Conservation (phyloP, 2,113 vertebrate species). For the Centrocercus urophasianus region DNA sequence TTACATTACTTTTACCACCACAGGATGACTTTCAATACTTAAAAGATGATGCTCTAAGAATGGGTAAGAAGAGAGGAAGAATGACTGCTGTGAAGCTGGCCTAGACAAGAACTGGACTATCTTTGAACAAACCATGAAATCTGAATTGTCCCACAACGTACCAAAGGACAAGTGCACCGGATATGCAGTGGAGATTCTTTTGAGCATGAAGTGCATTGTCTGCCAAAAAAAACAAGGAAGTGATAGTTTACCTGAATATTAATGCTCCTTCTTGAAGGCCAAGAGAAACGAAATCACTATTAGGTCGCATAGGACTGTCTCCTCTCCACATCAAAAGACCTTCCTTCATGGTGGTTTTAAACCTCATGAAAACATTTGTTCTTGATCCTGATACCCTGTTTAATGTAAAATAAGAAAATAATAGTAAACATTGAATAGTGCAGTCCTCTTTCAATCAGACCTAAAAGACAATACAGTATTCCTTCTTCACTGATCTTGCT, state of each 20-base stretch:
- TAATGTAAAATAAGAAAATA: background rate
- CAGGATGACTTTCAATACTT: background rate
- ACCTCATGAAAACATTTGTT: constrained; percentile 91
- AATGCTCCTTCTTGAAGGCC: constrained; percentile 90
- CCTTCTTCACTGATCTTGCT: background rate
- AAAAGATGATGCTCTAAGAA: background rate
- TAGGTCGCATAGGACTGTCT: constrained; percentile 87
- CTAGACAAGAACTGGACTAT: background rate
- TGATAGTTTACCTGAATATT: constrained; percentile 87
- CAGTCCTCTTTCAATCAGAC: background rate
- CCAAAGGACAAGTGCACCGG: background rate
- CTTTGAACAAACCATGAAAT: background rate
- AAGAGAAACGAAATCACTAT: constrained; percentile 93
- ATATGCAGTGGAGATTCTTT: background rate
- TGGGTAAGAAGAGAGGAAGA: fast-evolving
- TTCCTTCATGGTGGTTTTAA: constrained; percentile 91
- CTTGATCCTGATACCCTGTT: constrained; percentile 91
- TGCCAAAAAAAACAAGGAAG: background rate
- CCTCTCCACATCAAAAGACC: constrained; percentile 94
- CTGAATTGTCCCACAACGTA: background rate
- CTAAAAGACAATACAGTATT: background rate
- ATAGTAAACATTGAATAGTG: background rate
- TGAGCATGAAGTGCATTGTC: background rate
- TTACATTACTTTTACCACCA: fast-evolving
- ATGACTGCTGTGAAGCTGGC: background rate